These are phyloP conservation scores for Eueremaeus valkanovi DNA, from an alignment of 2,888 invertebrate genomes.

Conservation along the genomic window DNA sequence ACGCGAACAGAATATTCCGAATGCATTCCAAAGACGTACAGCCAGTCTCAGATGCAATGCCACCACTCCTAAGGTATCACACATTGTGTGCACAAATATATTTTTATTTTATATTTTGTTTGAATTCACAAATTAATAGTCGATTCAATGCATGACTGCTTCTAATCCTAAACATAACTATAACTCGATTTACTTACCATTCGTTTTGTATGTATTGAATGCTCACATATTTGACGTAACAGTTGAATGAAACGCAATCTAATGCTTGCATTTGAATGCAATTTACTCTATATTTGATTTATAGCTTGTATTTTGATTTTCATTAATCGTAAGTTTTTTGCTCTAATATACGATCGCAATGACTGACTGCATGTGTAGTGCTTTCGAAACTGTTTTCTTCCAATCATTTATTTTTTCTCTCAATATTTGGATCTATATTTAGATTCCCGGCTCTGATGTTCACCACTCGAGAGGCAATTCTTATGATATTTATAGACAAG, in stretches of 20 bases:
- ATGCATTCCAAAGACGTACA: constrained; percentile 17
- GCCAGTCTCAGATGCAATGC: constrained; percentile 10
- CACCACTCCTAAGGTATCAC: neutral
- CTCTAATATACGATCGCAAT: too few species aligned
- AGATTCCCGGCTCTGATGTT: neutral
- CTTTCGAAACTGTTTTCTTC: neutral
- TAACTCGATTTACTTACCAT: too few species aligned
- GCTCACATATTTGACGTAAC: too few species aligned
- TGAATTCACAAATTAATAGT: neutral
- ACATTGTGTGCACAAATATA: neutral
- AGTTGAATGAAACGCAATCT: too few species aligned
- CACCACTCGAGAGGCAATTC: constrained; percentile 34
- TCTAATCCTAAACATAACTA: neutral
- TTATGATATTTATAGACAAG: constrained; percentile 31
- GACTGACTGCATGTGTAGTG: neutral
- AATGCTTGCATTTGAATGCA: too few species aligned
- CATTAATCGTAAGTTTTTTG: too few species aligned
- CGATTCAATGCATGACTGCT: neutral
- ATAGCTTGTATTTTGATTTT: too few species aligned
- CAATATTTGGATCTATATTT: neutral
- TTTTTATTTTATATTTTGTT: neutral
- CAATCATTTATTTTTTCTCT: neutral
- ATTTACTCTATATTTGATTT: too few species aligned
- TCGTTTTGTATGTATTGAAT: too few species aligned
- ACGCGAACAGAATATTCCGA: neutral